Conservation (phyloP, 2,888 invertebrate species). For the Andrena fulva region DNA sequence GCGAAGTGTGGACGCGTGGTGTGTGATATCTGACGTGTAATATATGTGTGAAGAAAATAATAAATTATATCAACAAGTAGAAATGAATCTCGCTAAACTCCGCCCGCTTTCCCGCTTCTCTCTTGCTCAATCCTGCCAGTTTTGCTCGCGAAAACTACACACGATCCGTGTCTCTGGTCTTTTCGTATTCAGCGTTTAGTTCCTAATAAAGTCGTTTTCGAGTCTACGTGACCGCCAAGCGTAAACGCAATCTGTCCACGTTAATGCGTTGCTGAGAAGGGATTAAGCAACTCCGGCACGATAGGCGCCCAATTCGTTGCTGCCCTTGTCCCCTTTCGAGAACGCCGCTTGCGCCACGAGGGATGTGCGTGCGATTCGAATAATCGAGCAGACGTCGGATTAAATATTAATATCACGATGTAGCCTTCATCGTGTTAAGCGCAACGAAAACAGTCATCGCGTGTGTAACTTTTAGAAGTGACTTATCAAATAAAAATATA, state of each 20-base stretch:
- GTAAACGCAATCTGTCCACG: constrained; percentile 45
- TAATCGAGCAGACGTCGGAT: constrained; percentile 42
- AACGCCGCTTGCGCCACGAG: constrained; percentile 60
- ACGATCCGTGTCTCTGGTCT: not conserved
- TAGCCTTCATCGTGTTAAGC: not conserved
- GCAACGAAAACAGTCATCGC: not conserved
- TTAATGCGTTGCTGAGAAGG: constrained; percentile 42
- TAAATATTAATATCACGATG: constrained; percentile 43
- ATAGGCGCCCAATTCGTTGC: constrained; percentile 56
- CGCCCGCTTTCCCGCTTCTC: too few species aligned
- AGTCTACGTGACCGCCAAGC: constrained; percentile 45
- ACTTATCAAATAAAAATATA: too few species aligned
- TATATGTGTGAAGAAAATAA: too few species aligned
- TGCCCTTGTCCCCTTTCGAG: constrained; percentile 72
- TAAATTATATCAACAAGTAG: too few species aligned
- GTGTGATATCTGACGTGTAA: too few species aligned
- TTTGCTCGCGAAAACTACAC: too few species aligned
- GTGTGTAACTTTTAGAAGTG: not conserved
- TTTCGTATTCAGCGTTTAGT: constrained; percentile 41
- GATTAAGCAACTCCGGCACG: constrained; percentile 44
- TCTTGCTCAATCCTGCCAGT: too few species aligned
- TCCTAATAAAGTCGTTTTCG: constrained; percentile 31
- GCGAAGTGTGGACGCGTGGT: too few species aligned
- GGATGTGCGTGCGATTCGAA: constrained; percentile 52
- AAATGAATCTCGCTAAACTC: too few species aligned